Percentiles rank a stretch among this genome's conserved stretches.
Evolutionary conservation across 2,888 invertebrate genomes (phyloP).

Genomic region (Stenoptilia bipunctidactyla): DNA sequence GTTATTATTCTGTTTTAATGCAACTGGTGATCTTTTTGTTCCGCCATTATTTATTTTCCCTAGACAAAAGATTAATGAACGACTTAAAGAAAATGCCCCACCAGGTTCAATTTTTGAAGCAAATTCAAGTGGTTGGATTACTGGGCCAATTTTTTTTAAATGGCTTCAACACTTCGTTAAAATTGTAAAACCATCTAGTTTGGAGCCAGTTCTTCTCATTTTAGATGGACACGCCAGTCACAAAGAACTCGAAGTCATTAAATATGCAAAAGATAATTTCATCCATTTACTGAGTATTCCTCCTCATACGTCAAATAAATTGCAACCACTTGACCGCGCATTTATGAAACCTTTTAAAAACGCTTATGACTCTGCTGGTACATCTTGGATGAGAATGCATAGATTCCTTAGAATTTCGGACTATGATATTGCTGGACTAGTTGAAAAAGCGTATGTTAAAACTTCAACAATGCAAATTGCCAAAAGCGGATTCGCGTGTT

Average conservation of each 20-base stretch:
- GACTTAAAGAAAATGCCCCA: conserved; percentile 17
- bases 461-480: conserved; percentile 1
- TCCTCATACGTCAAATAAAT: conserved; percentile 12
- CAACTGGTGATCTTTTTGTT: conserved; percentile 14
- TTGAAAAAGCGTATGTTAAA: conserved; percentile 11
- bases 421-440: conserved; percentile 14
- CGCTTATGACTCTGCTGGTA: conserved; percentile 8
- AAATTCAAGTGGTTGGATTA: conserved; percentile 19
- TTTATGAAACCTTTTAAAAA: conserved; percentile 13
- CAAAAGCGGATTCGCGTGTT: conserved; percentile 12
- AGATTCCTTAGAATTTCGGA: conserved; percentile 7
- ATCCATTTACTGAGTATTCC: conserved; percentile 11
- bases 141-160: conserved; percentile 14
- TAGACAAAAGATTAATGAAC: conserved; percentile 16
- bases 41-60: conserved; percentile 20
- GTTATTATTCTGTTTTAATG: conserved; percentile 16
- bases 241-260: conserved; percentile 16
- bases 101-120: conserved; percentile 15
- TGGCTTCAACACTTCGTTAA: conserved; percentile 11
- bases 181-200: conserved; percentile 13
- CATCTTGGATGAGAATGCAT: conserved; percentile 8
- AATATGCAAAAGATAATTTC: conserved; percentile 6
- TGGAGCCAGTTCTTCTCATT: conserved; percentile 15
- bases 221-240: conserved; percentile 19
- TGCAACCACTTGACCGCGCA: conserved; percentile 10